Base-by-base conservation (phyloP, 2,888 invertebrate species). In the Hermaeophaga mercurialis region DNA sequence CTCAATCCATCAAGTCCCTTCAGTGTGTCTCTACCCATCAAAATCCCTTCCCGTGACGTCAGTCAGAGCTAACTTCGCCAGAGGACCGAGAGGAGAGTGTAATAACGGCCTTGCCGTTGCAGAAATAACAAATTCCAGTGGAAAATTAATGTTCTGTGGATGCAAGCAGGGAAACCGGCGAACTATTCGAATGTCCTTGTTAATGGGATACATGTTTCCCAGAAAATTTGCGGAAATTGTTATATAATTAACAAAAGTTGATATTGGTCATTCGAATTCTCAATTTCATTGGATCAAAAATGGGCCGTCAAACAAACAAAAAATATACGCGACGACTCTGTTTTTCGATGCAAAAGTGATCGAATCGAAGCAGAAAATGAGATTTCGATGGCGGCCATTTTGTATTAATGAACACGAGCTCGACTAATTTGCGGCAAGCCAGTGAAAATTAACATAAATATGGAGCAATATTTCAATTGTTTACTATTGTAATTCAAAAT, bases 391-490 rank as follows among this genome's bases (percentile, higher is more conserved):
- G 49, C 49, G 34, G 31, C 39, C 49, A 49, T 49, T 49, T 49
- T 49, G 31, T 39, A 41, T 39, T 28, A 39, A 49, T 41, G 49
- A 49, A 49, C n/a, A 49, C 49, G 39, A 9, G 39, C 14, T 24
- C 15, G 28, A 15, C 39, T 39, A 49, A 39, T 49, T 49, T 49
- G 39, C 9, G 28, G 49, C 8, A 18, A 18, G 19, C 24, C 18
- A 39, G 19, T 11, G 39, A 39, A 49, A 49, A 49, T 49, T 49
- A 49, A 39, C 49, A 49, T 49, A 49, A 49, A 49, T 49, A 49
- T 49, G 36, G 33, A 39, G 22, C 41, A 38, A 31, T 39, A 31
- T 49, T 19, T 18, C 46, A 12, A 22, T 39, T 49, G 49, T 49
- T 49, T 49, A 33, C 33, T 11, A 12, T 18, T 11, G 11, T 49